phyloP scores from a whole-genome alignment of 2,888 invertebrate genomes.

The Amphipyra tragopoginis region DNA sequence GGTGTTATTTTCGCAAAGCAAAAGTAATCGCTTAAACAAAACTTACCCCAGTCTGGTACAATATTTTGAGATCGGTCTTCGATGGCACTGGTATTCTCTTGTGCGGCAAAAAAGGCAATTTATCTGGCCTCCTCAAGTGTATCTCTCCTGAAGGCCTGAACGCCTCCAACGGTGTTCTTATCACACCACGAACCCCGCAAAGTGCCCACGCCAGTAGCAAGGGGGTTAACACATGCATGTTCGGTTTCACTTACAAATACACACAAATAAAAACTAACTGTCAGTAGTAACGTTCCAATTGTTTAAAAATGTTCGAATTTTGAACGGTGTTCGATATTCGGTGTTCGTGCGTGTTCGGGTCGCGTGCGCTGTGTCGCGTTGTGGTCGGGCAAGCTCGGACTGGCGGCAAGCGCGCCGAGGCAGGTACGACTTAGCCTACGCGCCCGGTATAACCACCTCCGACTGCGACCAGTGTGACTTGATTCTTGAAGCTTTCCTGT shows the following conservation, averaged over 20 bases:
- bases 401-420: slow-evolving; percentile 80
- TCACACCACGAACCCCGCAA: slow-evolving; percentile 79
- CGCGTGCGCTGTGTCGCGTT: slow-evolving; percentile 76
- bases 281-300: slow-evolving; percentile 49
- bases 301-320: slow-evolving; percentile 52
- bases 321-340: slow-evolving; percentile 65
- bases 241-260: slow-evolving; percentile 56
- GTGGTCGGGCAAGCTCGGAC: slow-evolving; percentile 81
- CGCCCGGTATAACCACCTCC: slow-evolving; percentile 87
- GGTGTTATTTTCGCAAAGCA: slow-evolving; percentile 21
- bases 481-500: slow-evolving; percentile 75
- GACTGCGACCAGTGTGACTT: slow-evolving; percentile 70
- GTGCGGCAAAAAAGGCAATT: slow-evolving; percentile 81
- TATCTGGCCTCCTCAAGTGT: slow-evolving; percentile 86
- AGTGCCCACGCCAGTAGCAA: slow-evolving; percentile 80
- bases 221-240: slow-evolving; percentile 84
- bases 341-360: slow-evolving; percentile 63
- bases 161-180: slow-evolving; percentile 90
- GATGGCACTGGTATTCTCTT: slow-evolving; percentile 87
- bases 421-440: slow-evolving; percentile 88
- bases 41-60: slow-evolving; percentile 94
- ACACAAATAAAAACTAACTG: slow-evolving; percentile 54
- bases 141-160: slow-evolving; percentile 86
- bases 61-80: slow-evolving; percentile 90
- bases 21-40: slow-evolving; percentile 17